Conservation (phyloP, 1,140 invertebrate genomes). For the Hypsibius dujardini region DNA sequence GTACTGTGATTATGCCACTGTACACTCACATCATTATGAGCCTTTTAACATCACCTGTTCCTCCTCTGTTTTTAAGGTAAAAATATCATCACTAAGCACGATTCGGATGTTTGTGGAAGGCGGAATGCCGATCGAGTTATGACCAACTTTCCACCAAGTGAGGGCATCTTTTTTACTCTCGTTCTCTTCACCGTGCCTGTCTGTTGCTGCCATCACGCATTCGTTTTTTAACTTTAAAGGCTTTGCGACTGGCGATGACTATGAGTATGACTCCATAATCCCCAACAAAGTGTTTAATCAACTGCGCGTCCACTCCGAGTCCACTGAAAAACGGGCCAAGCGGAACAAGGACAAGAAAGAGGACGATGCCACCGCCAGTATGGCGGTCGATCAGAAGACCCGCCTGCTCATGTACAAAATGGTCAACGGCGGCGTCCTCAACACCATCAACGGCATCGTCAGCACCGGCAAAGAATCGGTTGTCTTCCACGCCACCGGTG, state of each 20-base stretch:
- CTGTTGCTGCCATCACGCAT: no score
- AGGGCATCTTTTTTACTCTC: constrained; percentile 8
- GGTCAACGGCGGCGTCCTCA: constrained; percentile 55
- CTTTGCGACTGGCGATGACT: constrained; percentile 63
- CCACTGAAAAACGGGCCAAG: constrained; percentile 41
- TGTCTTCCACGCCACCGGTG: constrained; percentile 52
- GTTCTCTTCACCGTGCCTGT: no score
- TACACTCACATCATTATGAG: no score
- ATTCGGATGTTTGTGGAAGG: constrained; percentile 57
- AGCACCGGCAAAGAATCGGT: constrained; percentile 72
- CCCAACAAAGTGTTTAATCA: constrained; percentile 52
- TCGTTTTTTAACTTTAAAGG: constrained; percentile 31
- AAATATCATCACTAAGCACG: constrained; percentile 79
- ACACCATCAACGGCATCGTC: constrained; percentile 60
- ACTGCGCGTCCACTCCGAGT: constrained; percentile 47
- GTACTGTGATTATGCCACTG: no score
- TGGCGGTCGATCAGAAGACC: constrained; percentile 58
- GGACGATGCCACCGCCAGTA: constrained; percentile 47
- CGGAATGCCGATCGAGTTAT: constrained; percentile 73
- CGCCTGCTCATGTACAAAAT: constrained; percentile 62
- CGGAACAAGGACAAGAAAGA: constrained; percentile 59
- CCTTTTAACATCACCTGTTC: background rate
- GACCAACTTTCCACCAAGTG: constrained; percentile 30
- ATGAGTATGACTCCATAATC: constrained; percentile 67
- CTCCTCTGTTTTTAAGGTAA: constrained; percentile 43